A percentile compares a stretch with the other conserved stretches of the same genome.
phyloP scores from a whole-genome alignment of 2,888 invertebrate species.

The Drosophila eohydei region DNA sequence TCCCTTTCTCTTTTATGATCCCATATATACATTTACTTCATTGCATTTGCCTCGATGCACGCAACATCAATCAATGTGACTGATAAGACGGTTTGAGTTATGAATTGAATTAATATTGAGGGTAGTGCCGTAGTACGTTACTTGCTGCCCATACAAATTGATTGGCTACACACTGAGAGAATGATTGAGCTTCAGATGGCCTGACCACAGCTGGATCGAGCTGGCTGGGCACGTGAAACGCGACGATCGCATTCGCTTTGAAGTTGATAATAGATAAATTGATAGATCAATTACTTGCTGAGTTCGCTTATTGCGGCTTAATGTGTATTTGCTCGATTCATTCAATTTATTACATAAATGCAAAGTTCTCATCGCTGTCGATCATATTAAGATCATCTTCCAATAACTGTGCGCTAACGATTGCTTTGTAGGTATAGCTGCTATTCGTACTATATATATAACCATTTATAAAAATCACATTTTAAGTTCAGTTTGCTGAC shows the following conservation, averaged over 20 bases:
- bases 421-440: neutral
- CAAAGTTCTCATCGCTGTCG: neutral
- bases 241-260: slow-evolving; percentile 24
- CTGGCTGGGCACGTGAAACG: slow-evolving; percentile 16
- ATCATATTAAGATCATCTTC: neutral
- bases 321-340: slow-evolving; percentile 4
- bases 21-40: slow-evolving; percentile 29
- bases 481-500: too few species aligned
- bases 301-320: neutral
- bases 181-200: slow-evolving; percentile 17
- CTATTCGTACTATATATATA: neutral
- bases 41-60: slow-evolving; percentile 51
- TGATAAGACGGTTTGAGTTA: slow-evolving; percentile 75
- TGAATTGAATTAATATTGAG: slow-evolving; percentile 68
- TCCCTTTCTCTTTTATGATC: slow-evolving; percentile 73
- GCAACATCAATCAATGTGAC: slow-evolving; percentile 73
- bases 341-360: slow-evolving; percentile 1
- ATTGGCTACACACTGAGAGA: slow-evolving; percentile 32
- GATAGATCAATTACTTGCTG: slow-evolving; percentile 4
- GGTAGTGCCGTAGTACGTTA: slow-evolving; percentile 13
- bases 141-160: slow-evolving; percentile 40
- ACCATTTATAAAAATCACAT: too few species aligned
- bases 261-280: slow-evolving; percentile 15
- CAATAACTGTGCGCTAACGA: neutral
- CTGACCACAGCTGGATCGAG: slow-evolving; percentile 3